Conservation (phyloP, 2,888 invertebrate species). For the Polydesmus complanatus region DNA sequence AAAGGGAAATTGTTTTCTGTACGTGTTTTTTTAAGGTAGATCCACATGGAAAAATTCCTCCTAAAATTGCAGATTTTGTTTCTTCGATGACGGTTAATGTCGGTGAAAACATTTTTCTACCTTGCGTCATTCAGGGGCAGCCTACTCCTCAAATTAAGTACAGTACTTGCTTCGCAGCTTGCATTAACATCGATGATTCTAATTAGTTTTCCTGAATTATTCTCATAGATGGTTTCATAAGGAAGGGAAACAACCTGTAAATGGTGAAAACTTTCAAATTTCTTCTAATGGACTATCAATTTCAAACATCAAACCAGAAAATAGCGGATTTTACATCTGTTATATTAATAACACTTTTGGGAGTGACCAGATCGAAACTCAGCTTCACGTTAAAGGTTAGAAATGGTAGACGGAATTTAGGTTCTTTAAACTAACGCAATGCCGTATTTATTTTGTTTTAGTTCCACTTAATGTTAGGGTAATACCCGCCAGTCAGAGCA, state of each 20-base stretch:
- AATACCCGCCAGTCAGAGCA: not conserved
- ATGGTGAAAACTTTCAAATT: too few species aligned
- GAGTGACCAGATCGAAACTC: conserved; percentile 6
- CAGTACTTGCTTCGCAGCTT: not conserved
- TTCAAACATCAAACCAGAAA: not conserved
- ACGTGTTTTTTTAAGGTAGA: conserved; percentile 3
- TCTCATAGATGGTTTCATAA: too few species aligned
- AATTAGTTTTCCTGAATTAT: too few species aligned
- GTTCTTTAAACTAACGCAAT: too few species aligned
- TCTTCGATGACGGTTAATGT: not conserved
- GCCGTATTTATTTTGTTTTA: conserved; percentile 1
- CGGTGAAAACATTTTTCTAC: conserved; percentile 3
- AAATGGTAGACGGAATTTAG: too few species aligned
- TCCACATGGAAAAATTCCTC: conserved; percentile 14
- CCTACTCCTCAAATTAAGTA: conserved; percentile 9
- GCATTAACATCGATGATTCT: not conserved
- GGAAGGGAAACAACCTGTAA: not conserved
- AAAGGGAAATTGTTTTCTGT: too few species aligned
- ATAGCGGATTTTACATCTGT: conserved; percentile 10
- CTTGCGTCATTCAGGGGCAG: conserved; percentile 13
- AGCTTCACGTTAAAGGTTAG: conserved; percentile 7
- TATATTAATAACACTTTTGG: conserved; percentile 7
- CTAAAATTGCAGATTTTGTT: conserved; percentile 6
- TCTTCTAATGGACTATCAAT: conserved; percentile 3
- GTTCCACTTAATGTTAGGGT: conserved; percentile 7